Evolutionary conservation across 2,797 vertebrate genomes (phyloP).

Genomic region (Enteromius viviparus): DNA sequence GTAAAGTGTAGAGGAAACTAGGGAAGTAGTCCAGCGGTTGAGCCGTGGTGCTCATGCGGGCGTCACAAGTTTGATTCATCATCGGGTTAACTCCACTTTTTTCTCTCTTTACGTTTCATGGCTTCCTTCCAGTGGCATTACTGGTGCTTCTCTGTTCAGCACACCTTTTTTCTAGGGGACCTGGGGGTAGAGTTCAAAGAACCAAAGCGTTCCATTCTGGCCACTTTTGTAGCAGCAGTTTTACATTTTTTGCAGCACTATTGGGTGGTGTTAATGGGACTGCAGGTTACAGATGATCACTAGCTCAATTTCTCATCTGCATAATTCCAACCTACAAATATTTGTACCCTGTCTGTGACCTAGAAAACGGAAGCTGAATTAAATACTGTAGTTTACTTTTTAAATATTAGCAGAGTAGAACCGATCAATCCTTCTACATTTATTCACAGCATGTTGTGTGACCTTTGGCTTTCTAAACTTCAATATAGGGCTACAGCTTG

Average conservation of each 20-base stretch:
- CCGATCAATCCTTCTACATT: neutral
- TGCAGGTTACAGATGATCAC: neutral
- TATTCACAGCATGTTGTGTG: constrained; percentile 3
- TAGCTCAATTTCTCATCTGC: neutral
- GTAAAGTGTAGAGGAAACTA: neutral
- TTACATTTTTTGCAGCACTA: neutral
- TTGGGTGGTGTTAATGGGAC: neutral
- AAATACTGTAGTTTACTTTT: neutral
- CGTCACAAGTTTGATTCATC: neutral
- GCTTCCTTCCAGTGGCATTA: neutral
- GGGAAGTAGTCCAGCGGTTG: neutral
- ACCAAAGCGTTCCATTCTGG: neutral
- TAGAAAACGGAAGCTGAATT: neutral
- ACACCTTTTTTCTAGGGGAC: neutral
- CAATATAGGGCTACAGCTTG: neutral
- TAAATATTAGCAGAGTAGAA: neutral
- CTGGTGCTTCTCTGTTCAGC: neutral
- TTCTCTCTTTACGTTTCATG: neutral
- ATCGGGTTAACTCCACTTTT: neutral
- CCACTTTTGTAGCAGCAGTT: neutral
- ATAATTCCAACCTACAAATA: neutral
- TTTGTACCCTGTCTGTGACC: neutral
- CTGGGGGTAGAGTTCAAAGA: neutral
- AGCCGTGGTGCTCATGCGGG: neutral
- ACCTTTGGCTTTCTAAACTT: neutral